Base-by-base conservation (phyloP, 2,888 invertebrate species). In the Cataglyphis cursor region DNA sequence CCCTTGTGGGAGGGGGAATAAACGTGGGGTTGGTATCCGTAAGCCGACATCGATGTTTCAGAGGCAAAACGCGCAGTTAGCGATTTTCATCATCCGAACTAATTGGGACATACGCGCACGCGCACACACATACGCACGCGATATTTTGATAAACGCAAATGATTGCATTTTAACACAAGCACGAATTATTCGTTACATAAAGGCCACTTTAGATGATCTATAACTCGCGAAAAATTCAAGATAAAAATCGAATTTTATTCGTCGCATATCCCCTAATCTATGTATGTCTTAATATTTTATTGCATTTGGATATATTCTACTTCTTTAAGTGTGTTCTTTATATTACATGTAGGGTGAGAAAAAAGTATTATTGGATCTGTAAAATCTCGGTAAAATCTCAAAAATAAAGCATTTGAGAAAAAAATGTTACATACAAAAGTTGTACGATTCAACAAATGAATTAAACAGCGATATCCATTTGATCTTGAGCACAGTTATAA, bases 11-110 rank as follows among this genome's bases (percentile, higher is more conserved):
- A 70, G 78, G 59, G 57, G 59, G 44, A 76, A 21, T 8, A 35
- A 44, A 24, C 57, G 21, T 41, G 65, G 48, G 59, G 12, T 18
- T 31, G 68, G 68, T 61, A 72, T 24, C 48, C 72, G 78, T 80
- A 80, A 80, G 59, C 78, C 31, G 78, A 78, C 18, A 59, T 59
- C 31, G n/a, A 66, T 44, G 44, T 66, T 66, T 41, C 44, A 59
- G 59, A 35, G 59, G 24, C 44, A 44, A 61, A 18, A 21, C 48
- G 41, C 35, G 44, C 72, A 80, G 72, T 48, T 61, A 80, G 44
- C 59, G 44, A 72, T 80, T 61, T 80, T 48, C 59, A 80, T 80
- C 78, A 80, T 80, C 78, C 78, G 44, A 48, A 72, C 78, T 80
- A 80, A 80, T 80, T 80, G 78, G 72, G 59, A 72, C 44, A 35